Evolutionary conservation across 2,888 invertebrate species (phyloP), one percentile per base, ranked within the genome.

Genomic region (Clistopyga incitator): DNA sequence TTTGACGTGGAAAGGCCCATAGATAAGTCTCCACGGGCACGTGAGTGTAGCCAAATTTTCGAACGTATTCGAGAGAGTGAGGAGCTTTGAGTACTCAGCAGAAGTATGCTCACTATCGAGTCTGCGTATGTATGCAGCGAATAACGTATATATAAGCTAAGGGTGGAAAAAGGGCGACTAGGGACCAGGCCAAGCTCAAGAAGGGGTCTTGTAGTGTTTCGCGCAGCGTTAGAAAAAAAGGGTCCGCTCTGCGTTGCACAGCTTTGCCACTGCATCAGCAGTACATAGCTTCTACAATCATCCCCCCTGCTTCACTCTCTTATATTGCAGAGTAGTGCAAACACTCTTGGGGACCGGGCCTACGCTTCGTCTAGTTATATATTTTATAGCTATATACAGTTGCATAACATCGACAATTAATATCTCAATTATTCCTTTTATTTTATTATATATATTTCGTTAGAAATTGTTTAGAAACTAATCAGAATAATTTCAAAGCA

Each of bases 201-300:
- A 84, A 86, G 88, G 88, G 88, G 89, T 89, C 88, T 88, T 87
- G 88, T 88, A 90, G 89, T 91, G 91, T 91, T 91, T 90, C 90
- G 90, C 88, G 52, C 25, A 89, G 89, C 87, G 89, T 88, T 90
- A 88, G 88, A 89, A 81, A 79, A 81, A 71, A 70, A 59, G 70
- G 86, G 70, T 77, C 88, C 82, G 86, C 85, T 25, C 59, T 18
- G 8, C 34, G 18, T 50, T 50, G 50, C 50, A 50, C 50, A 50
- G 50, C 50, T 50, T 15, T 59, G 59, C 84, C 81, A 86, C 83
- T 85, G 86, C 88, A 88, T 84, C 86, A 87, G 87, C 81, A 88
- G 88, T 88, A 34, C 34, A 34, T 34, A 88, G 88, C 87, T 86
- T 88, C 87, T 88, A 87, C 82, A 89, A 88, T 86, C 84, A 88